Conservation (phyloP, 2,888 invertebrate genomes). For the Adelphocoris suturalis region DNA sequence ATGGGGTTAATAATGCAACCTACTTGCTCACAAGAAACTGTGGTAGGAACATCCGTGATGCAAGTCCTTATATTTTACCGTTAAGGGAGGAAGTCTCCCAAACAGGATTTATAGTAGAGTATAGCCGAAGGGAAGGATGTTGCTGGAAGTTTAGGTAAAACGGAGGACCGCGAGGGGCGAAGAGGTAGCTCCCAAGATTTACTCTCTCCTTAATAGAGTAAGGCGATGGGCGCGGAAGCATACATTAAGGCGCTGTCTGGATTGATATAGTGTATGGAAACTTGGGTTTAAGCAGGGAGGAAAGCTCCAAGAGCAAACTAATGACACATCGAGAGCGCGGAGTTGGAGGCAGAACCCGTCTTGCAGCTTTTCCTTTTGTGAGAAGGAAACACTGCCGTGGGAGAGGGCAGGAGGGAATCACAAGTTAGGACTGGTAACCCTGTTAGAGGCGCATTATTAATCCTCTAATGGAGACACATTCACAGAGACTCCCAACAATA, state of each 20-base stretch:
- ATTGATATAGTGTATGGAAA: conserved; percentile 66
- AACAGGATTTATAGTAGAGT: conserved; percentile 54
- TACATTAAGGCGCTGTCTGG: conserved; percentile 63
- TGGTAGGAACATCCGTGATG: conserved; percentile 9
- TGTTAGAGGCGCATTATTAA: conserved; percentile 74
- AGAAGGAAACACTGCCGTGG: conserved; percentile 30
- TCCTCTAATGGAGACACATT: conserved; percentile 75
- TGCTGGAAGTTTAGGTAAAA: conserved; percentile 64
- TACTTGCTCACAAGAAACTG: conserved; percentile 29
- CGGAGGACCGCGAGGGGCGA: conserved; percentile 12
- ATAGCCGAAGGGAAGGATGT: conserved; percentile 39
- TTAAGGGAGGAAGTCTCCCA: conserved; percentile 50
- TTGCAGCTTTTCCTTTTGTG: conserved; percentile 67
- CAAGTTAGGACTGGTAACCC: conserved; percentile 72
- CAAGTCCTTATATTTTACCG: conserved; percentile 56
- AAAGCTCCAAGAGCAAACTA: conserved; percentile 60
- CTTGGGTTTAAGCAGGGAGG: conserved; percentile 47
- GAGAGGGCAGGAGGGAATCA: conserved; percentile 53
- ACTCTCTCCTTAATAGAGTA: conserved; percentile 63
- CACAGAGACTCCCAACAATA: conserved; percentile 73
- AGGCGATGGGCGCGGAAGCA: conserved; percentile 62
- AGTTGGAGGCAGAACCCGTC: conserved; percentile 49
- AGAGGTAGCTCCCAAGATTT: conserved; percentile 47
- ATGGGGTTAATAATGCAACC: neutral
- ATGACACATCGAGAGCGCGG: conserved; percentile 58